A percentile compares a stretch with the other conserved stretches of the same genome.
Conservation (phyloP, 2,113 vertebrate species). For the Scomber scombrus region DNA sequence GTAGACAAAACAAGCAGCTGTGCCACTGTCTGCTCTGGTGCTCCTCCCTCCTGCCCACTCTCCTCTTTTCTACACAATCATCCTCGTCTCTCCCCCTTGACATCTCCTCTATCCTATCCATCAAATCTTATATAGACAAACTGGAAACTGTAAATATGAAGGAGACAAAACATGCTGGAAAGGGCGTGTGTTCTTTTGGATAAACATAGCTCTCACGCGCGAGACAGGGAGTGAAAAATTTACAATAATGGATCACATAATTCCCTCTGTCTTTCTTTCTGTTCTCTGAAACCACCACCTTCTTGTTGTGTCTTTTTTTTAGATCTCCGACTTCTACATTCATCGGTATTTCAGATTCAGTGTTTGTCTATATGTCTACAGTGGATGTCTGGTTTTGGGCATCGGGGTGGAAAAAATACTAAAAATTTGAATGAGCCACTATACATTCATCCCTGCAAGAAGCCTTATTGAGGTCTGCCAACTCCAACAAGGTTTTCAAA, state of each 20-base stretch:
- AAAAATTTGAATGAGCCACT: slow-evolving; percentile 55
- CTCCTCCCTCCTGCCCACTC: background rate
- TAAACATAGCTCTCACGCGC: slow-evolving; percentile 18
- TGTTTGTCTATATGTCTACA: slow-evolving; percentile 65
- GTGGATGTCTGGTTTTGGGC: slow-evolving; percentile 59
- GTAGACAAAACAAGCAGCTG: slow-evolving; percentile 50
- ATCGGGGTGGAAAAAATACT: slow-evolving; percentile 55
- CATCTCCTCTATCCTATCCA: slow-evolving; percentile 18
- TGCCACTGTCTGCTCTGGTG: slow-evolving; percentile 15
- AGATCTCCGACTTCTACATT: slow-evolving; percentile 30
- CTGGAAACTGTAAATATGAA: slow-evolving; percentile 48
- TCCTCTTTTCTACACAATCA: slow-evolving; percentile 17
- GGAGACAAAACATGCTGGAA: slow-evolving; percentile 53
- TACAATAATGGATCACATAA: slow-evolving; percentile 41
- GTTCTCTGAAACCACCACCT: slow-evolving; percentile 18
- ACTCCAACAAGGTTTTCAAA: slow-evolving; percentile 56
- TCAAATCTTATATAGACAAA: slow-evolving; percentile 57
- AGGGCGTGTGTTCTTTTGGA: slow-evolving; percentile 47
- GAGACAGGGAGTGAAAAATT: slow-evolving; percentile 23
- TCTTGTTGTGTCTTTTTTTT: slow-evolving; percentile 26
- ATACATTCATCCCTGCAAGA: slow-evolving; percentile 55
- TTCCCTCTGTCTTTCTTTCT: slow-evolving; percentile 14
- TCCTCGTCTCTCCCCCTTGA: slow-evolving; percentile 10
- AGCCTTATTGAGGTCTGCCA: slow-evolving; percentile 59
- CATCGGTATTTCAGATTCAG: slow-evolving; percentile 63